phyloP scores from a whole-genome alignment of 2,797 vertebrate species.

The Sebastes oblongus region DNA sequence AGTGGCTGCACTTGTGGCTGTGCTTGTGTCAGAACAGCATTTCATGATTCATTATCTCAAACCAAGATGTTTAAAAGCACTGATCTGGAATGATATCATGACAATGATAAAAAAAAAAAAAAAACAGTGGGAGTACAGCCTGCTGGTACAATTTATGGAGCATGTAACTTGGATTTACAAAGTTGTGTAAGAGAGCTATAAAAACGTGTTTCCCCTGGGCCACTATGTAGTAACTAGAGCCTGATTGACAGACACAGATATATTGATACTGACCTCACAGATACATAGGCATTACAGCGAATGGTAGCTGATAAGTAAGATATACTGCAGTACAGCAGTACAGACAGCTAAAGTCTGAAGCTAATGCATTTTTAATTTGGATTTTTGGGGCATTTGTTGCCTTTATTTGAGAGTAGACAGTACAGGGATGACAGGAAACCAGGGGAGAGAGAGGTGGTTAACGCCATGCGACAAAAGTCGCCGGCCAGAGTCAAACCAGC shows the following conservation, averaged over 20 bases:
- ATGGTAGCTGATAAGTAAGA: not conserved
- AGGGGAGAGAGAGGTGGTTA: not conserved
- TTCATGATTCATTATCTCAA: conserved; percentile 36
- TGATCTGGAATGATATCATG: conserved; percentile 5
- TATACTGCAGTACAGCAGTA: not conserved
- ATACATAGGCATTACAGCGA: not conserved
- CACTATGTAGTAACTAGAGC: not conserved
- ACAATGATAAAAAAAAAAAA: not conserved
- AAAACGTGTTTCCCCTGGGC: not conserved
- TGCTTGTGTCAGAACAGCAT: not conserved
- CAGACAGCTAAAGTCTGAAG: not conserved
- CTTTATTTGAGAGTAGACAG: not conserved
- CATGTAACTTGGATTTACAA: not conserved
- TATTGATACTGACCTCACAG: not conserved
- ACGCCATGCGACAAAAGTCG: not conserved
- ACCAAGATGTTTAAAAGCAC: not conserved
- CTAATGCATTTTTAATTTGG: not conserved
- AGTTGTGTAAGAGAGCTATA: not conserved
- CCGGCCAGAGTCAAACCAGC: not conserved
- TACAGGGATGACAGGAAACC: not conserved
- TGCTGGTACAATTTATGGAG: not conserved
- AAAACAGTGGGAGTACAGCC: not conserved
- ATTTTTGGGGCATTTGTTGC: not conserved
- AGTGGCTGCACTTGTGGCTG: not conserved
- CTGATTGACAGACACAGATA: not conserved